Evolutionary conservation across 2,797 vertebrate genomes (phyloP).

Genomic region (Aeoliscus strigatus): DNA sequence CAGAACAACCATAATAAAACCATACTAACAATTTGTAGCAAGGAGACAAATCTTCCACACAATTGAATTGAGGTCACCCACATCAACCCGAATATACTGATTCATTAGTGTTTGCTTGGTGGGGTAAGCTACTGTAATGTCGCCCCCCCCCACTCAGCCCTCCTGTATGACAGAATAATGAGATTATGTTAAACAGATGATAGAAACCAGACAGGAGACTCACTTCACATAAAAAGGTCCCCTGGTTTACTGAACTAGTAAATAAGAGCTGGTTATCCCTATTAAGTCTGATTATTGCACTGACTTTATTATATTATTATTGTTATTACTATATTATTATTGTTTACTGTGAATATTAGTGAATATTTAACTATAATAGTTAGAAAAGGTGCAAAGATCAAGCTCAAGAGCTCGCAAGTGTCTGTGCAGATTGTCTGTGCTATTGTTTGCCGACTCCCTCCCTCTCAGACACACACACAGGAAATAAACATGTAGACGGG

Average conservation of each 20-base stretch:
- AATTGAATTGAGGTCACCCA: slow-evolving; percentile 61
- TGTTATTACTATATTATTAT: too few relatives aligned
- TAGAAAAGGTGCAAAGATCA: slow-evolving; percentile 4
- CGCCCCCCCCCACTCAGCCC: slow-evolving; percentile 6
- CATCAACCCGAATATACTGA: slow-evolving; percentile 58
- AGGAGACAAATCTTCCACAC: slow-evolving; percentile 46
- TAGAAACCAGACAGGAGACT: slow-evolving; percentile 27
- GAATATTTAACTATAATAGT: slow-evolving; percentile 3
- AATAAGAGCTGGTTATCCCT: slow-evolving; percentile 14
- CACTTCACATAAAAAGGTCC: slow-evolving; percentile 2
- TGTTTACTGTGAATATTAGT: too few relatives aligned
- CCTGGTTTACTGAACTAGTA: background rate
- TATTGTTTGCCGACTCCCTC: slow-evolving; percentile 3
- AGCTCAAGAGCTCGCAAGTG: slow-evolving; percentile 12
- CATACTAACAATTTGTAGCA: too few relatives aligned
- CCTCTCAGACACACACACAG: slow-evolving; percentile 7
- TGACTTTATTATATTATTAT: slow-evolving; percentile 4
- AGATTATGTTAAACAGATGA: slow-evolving; percentile 53
- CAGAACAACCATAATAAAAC: too few relatives aligned
- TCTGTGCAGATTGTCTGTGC: slow-evolving; percentile 1
- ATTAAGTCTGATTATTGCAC: background rate
- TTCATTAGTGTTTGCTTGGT: slow-evolving; percentile 48
- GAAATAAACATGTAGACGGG: slow-evolving; percentile 14
- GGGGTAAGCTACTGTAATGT: slow-evolving; percentile 41
- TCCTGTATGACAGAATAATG: slow-evolving; percentile 54